Evolutionary conservation across 1,140 invertebrate genomes (phyloP).

Genomic region (Drosophila sturtevanti): DNA sequence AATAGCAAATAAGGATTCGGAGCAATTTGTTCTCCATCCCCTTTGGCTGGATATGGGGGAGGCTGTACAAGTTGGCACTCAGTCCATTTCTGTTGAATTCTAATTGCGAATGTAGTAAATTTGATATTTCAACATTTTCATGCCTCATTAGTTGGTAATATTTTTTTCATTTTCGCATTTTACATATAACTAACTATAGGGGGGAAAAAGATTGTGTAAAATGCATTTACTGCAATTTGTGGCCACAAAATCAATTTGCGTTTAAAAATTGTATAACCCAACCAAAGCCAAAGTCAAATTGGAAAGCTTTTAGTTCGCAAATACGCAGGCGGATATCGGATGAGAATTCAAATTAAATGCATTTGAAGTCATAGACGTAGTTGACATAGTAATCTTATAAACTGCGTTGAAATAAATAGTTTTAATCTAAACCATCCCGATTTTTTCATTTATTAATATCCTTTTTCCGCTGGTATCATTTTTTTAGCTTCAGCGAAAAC

Average conservation of each 20-base stretch:
- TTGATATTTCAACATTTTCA: slow-evolving; percentile 55
- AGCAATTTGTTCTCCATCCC: slow-evolving; percentile 27
- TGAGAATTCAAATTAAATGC: slow-evolving; percentile 64
- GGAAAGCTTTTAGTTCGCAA: background rate
- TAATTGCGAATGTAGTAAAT: slow-evolving; percentile 52
- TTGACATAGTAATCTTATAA: too few species aligned
- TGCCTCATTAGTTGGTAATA: slow-evolving; percentile 65
- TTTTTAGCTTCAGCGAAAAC: too few species aligned
- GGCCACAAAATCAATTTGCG: slow-evolving; percentile 79
- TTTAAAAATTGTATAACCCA: slow-evolving; percentile 48
- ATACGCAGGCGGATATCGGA: slow-evolving; percentile 27
- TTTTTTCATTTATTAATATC: too few species aligned
- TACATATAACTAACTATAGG: slow-evolving; percentile 16
- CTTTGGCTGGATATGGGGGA: background rate
- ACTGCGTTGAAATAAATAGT: too few species aligned
- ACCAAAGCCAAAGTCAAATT: slow-evolving; percentile 13
- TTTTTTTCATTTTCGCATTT: slow-evolving; percentile 19
- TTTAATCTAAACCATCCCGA: too few species aligned
- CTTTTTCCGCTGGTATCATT: too few species aligned
- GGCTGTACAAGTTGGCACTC: background rate
- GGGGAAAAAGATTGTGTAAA: slow-evolving; percentile 30
- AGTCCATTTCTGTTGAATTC: slow-evolving; percentile 32
- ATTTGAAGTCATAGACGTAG: slow-evolving; percentile 26
- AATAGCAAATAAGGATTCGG: slow-evolving; percentile 77
- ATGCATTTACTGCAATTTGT: slow-evolving; percentile 76